Conservation (phyloP, 2,888 invertebrate genomes). For the Limulus polyphemus region DNA sequence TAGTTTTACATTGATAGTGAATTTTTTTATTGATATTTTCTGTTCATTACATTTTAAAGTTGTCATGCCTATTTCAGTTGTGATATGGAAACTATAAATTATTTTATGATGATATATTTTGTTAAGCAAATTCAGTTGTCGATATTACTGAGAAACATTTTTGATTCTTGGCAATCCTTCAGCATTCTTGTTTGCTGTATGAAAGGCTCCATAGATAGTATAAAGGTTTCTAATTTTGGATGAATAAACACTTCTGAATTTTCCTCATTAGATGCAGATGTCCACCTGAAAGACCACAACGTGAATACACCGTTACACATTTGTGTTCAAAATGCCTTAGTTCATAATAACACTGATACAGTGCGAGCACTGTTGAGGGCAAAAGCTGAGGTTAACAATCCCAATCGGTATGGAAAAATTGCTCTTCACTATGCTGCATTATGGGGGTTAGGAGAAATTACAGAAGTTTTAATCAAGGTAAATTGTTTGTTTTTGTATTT, state of each 20-base stretch:
- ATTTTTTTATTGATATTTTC: too few species aligned
- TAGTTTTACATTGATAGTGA: too few species aligned
- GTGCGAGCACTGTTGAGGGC: constrained; percentile 20
- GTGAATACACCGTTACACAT: constrained; percentile 38
- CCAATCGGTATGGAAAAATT: constrained; percentile 22
- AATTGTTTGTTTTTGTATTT: background rate
- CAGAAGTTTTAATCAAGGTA: constrained; percentile 21
- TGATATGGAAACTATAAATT: too few species aligned
- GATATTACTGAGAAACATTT: too few species aligned
- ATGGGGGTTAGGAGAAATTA: constrained; percentile 25
- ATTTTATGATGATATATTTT: too few species aligned
- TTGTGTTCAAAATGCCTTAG: constrained; percentile 39
- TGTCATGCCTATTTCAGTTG: too few species aligned
- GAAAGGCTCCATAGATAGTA: too few species aligned
- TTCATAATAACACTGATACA: constrained; percentile 30
- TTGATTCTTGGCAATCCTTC: too few species aligned
- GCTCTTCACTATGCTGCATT: constrained; percentile 26
- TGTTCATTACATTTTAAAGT: too few species aligned
- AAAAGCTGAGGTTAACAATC: constrained; percentile 21
- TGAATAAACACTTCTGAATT: background rate
- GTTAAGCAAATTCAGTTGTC: too few species aligned
- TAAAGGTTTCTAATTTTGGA: too few species aligned
- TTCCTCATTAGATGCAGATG: constrained; percentile 34
- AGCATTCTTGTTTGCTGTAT: too few species aligned
- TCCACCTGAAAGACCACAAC: constrained; percentile 35